Evolutionary conservation across 2,888 invertebrate genomes (phyloP), one percentile per base, ranked within the genome.

Genomic region (Drosophila diplacantha): DNA sequence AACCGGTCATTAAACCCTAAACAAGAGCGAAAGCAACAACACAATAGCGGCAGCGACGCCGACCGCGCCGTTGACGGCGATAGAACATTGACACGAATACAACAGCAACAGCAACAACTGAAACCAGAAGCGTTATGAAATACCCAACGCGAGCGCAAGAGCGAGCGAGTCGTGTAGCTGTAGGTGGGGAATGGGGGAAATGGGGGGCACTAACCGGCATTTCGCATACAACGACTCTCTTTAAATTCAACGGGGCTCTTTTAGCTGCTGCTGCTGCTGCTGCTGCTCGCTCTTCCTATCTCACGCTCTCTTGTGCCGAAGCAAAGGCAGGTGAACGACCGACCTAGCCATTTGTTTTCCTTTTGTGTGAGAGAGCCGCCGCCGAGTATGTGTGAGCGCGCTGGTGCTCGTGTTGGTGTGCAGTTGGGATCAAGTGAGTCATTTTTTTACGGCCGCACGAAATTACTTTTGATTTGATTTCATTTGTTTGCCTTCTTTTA

Each of bases 301-400:
- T 65, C 26, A 47, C 46, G 71, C 32, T 50, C 63, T 54, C 58
- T 46, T 31, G 47, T 44, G 50, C 71, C 73, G 53, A 62, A 66
- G 77, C 72, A 53, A 60, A 66, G 72, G 76, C 81, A 83, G 87
- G 87, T 88, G 87, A 88, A 88, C 88, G 88, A 87, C 87, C 87
- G 87, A 88, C 87, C 87, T 88, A 88, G 88, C 87, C 86, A 86
- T 87, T 87, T 83, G 84, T 85, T 84, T 82, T 76, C 75, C 77
- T 77, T 77, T 77, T 80, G 81, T 77, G 60, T 52, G 72, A 58
- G 67, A 73, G 61, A 41, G 31, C 22, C 16, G 70, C 29, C 44
- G 67, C 26, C 26, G 26, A 43, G 43, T 44, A 41, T 62, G 34
- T 61, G 57, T 44, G 26, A 39, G 39, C 49, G 72, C 35, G 47